Base-by-base conservation (phyloP, 2,113 vertebrate genomes). In the Alligator mississippiensis region DNA sequence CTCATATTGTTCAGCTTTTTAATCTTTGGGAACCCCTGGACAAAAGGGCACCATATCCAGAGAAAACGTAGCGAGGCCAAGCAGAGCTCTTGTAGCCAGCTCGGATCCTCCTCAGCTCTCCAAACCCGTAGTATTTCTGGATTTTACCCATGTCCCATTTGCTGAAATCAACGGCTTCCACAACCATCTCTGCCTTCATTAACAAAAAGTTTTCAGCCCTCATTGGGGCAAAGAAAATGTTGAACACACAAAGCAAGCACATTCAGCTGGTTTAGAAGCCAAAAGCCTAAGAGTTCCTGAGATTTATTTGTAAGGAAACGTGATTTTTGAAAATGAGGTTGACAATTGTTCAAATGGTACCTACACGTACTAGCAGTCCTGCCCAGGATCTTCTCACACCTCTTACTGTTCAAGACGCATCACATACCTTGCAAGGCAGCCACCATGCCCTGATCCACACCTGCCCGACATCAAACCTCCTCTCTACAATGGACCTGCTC, bases 221-320 rank as follows among this genome's bases (percentile, higher is more conserved):
- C 80, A 81, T 68, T 90, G 94, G 81, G 79, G 80, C 88, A 90
- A 88, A 90, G 87, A 87, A 86, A 93, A 93, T 90, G 90, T 94
- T 95, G 91, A 91, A 95, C 92, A 96, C 86, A 68, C 15, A 76
- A 96, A 96, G 86, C 84, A 93, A 93, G 88, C 84, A 58, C 77
- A 93, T 70, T 95, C 95, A 87, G 91, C 94, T 95, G 88, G 90
- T 84, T 85, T 96, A 87, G 93, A 97, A 97, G 96, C 88, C 95
- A 94, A 91, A 82, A 79, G 86, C 68, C 84, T 83, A 96, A 95
- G 82, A 91, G 77, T 94, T 93, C 86, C 95, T 92, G 60, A 85
- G 94, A 87, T 92, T 97, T 77, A 93, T 97, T 96, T 96, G 81
- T 91, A 94, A 97, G 95, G 74, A 93, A 95, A 89, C 70, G 87